Base-by-base conservation (phyloP, 2,888 invertebrate genomes). In the Drosophila percnosoma region DNA sequence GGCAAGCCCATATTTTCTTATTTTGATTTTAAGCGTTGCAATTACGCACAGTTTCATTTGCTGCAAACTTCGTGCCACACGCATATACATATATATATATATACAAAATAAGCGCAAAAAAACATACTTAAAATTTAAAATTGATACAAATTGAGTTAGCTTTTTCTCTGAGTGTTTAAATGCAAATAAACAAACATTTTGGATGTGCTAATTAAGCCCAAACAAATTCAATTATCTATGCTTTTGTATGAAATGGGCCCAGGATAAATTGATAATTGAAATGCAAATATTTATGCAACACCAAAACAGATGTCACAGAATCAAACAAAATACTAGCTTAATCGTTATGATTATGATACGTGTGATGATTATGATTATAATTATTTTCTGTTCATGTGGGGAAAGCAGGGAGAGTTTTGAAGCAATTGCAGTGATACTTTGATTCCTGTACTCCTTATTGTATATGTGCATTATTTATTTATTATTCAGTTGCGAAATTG, bases 381-480 rank as follows among this genome's bases (percentile, higher is more conserved):
- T 10, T 10, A 33, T 33, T 33, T 4, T 33, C 4, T 10, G 10
- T 10, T 10, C 0, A 33, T 33, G 10, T 24, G 21, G 15, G 8
- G 8, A 18, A 18, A 38, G 18, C 18, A 38, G 38, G 13, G 36
- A 10, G 18, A 15, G 18, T 27, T 27, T 21, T 21, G 21, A 21
- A 21, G 21, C 27, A 13, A 33, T 45, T 27, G 24, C n/a, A 52
- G 27, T 69, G 33, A 27, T 7, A 38, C 15, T 21, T 36, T 42
- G 5, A 29, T 21, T 29, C 21, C 15, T 11, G 4, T 11, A 11
- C 1, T 2, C 3, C 15, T 4, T 15, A 15, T 21, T 21, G 13
- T 13, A 45, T 8, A 24, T 18, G 49, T 33, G 24, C n/a, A n/a
- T 55, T 65, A 51, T 53, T 62, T 48, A 55, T 45, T 62, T 67